These are phyloP conservation scores for Latrodectus geometricus DNA, from an alignment of 1,140 invertebrate species.

Conservation along the genomic window DNA sequence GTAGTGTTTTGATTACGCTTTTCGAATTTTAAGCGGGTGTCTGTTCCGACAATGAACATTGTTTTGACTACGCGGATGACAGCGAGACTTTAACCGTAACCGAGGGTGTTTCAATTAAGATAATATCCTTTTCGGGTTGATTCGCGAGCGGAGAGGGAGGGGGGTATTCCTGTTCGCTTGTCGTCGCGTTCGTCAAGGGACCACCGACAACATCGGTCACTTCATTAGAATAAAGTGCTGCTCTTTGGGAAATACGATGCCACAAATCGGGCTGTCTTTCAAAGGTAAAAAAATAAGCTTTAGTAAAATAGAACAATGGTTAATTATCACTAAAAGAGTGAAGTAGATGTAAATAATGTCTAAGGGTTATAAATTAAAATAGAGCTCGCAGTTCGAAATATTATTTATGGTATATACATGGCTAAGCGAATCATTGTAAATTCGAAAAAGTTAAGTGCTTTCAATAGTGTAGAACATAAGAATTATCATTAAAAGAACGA, in stretches of 20 bases:
- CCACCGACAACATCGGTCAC: background rate
- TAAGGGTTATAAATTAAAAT: too few relatives aligned
- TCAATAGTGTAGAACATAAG: too few relatives aligned
- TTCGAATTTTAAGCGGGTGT: constrained; percentile 32
- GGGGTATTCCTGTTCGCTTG: background rate
- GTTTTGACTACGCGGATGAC: constrained; percentile 48
- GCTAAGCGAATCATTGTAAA: too few relatives aligned
- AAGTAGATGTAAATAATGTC: too few relatives aligned
- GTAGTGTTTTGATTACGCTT: constrained; percentile 20
- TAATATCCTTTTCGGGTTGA: constrained; percentile 37
- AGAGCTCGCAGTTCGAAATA: too few relatives aligned
- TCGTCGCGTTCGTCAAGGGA: constrained; percentile 11
- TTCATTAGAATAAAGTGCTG: constrained; percentile 23
- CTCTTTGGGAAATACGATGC: background rate
- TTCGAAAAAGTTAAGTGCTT: too few relatives aligned
- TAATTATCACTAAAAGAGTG: too few relatives aligned
- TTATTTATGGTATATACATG: too few relatives aligned
- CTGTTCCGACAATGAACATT: constrained; percentile 29
- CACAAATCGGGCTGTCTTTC: constrained; percentile 3
- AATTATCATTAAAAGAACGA: too few relatives aligned
- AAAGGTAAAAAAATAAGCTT: too few relatives aligned
- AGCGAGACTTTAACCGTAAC: constrained; percentile 19
- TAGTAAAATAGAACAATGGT: too few relatives aligned
- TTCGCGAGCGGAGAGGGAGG: background rate
- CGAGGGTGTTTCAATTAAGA: constrained; percentile 52